A percentile compares a stretch with the other conserved stretches of the same genome.
Conservation (phyloP, 2,888 invertebrate species). For the Cheilosia variabilis region DNA sequence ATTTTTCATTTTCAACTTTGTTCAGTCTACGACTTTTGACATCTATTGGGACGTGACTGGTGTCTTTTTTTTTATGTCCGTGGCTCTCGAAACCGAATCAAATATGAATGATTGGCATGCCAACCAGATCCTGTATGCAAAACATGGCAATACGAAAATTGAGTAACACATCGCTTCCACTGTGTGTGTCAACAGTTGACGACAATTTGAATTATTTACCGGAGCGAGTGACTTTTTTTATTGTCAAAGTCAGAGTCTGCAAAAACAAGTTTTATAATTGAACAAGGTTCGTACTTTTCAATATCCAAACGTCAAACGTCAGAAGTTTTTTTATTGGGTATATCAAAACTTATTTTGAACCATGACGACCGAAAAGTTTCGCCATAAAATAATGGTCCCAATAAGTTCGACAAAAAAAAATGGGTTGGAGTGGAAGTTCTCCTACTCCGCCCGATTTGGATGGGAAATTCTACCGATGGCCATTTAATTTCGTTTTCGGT, state of each 20-base stretch:
- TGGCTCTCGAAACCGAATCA: conserved; percentile 22
- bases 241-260: conserved; percentile 1
- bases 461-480: conserved; percentile 43
- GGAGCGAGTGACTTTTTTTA: neutral
- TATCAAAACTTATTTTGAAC: neutral
- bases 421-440: neutral
- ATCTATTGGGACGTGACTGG: conserved; percentile 36
- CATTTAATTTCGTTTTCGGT: conserved; percentile 63
- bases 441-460: neutral
- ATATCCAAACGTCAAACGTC: conserved; percentile 15
- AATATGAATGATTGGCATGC: conserved; percentile 36
- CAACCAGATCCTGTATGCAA: neutral
- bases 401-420: neutral
- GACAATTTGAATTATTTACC: conserved; percentile 39
- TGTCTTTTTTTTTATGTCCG: neutral
- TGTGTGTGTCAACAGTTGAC: conserved; percentile 24
- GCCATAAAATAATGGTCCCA: conserved; percentile 22
- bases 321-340: conserved; percentile 25
- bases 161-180: conserved; percentile 1
- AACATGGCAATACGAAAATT: conserved; percentile 20
- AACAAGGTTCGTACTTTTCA: neutral
- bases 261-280: conserved; percentile 1
- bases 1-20: conserved; percentile 53
- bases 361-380: conserved; percentile 22
- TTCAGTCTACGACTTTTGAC: conserved; percentile 18